phyloP scores from a whole-genome alignment of 2,113 vertebrate species.

The Diadophis punctatus region DNA sequence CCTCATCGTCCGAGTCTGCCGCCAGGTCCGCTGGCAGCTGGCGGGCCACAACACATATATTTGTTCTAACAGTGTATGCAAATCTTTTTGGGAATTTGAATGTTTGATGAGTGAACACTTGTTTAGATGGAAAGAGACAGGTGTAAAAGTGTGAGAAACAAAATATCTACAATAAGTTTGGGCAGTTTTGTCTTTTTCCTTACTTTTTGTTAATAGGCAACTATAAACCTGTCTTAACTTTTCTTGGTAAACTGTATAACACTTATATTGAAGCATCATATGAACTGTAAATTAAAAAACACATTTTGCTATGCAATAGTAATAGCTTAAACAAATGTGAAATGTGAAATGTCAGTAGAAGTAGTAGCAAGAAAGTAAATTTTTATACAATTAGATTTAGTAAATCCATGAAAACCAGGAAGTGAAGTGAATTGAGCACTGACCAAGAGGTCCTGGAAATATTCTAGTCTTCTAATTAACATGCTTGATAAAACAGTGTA shows the following conservation, averaged over 20 bases:
- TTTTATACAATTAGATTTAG: neutral
- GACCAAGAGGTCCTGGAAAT: neutral
- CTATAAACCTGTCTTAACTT: constrained; percentile 52
- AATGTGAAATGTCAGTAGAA: neutral
- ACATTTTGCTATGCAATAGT: constrained; percentile 32
- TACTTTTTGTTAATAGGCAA: constrained; percentile 16
- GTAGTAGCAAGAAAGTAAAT: neutral
- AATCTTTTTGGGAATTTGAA: neutral
- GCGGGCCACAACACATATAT: neutral
- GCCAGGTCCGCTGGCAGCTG: too few species aligned
- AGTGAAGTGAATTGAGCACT: neutral
- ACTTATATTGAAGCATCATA: constrained; percentile 43
- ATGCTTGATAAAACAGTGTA: neutral
- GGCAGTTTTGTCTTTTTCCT: constrained; percentile 40
- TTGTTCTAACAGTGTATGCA: neutral
- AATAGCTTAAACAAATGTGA: constrained; percentile 17
- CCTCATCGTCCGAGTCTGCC: too few species aligned
- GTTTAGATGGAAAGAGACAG: neutral
- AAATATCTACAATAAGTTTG: constrained; percentile 41
- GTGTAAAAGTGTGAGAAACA: neutral
- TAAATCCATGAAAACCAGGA: neutral
- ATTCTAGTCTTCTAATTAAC: neutral
- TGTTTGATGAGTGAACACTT: neutral
- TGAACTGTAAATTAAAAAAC: constrained; percentile 56
- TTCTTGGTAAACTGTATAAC: constrained; percentile 51